Percentiles rank a stretch among this genome's conserved stretches.
These are phyloP conservation scores for Tichodroma muraria DNA, from an alignment of 2,113 vertebrate species.

Conservation along the genomic window DNA sequence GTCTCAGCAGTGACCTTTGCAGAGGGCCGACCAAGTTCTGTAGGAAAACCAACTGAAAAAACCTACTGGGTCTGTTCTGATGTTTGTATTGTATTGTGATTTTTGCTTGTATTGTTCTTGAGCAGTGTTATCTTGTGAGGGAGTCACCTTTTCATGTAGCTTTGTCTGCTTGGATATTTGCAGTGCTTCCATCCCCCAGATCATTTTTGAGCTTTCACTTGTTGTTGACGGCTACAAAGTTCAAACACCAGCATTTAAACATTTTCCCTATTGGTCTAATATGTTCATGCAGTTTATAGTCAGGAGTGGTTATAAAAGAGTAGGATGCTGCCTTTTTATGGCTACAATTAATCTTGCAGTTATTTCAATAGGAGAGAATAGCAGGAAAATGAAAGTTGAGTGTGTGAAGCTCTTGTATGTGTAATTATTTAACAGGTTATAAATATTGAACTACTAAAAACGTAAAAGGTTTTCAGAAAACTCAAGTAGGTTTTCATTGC, in stretches of 20 bases:
- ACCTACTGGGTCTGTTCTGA: background rate
- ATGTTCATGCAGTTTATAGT: background rate
- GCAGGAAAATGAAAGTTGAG: background rate
- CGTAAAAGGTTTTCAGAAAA: background rate
- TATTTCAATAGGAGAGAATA: constrained; percentile 3
- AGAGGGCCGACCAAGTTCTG: background rate
- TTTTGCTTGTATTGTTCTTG: background rate
- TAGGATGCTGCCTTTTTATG: constrained; percentile 36
- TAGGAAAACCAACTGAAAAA: background rate
- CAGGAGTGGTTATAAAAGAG: background rate
- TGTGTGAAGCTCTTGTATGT: background rate
- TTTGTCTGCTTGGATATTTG: background rate
- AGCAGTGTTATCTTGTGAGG: background rate
- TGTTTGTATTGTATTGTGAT: background rate
- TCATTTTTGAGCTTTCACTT: background rate
- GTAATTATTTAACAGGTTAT: constrained; percentile 23
- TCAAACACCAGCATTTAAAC: background rate
- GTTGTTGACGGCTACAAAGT: background rate
- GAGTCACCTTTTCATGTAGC: background rate
- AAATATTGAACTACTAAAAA: background rate
- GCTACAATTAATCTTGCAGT: constrained; percentile 8
- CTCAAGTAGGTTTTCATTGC: background rate
- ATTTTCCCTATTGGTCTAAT: background rate
- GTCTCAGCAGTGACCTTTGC: background rate
- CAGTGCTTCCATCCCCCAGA: background rate